Evolutionary conservation across 92 coral and sea anemone species (phyloP).

Genomic region (Zoanthus sociatus): DNA sequence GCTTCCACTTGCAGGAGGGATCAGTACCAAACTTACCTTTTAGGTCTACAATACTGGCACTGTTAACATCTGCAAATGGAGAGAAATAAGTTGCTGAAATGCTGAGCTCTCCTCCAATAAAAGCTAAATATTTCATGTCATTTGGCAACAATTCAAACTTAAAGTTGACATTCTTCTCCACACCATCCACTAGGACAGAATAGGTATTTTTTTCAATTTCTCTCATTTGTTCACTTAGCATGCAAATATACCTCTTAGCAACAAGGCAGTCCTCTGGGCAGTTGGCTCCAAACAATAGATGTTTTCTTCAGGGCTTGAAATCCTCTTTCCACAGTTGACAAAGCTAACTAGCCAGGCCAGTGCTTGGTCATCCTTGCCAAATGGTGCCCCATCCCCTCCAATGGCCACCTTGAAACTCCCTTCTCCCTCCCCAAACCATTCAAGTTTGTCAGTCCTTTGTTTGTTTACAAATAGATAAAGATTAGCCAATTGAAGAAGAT

Average conservation of each 20-base stretch:
- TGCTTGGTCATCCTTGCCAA: slow-evolving; percentile 46
- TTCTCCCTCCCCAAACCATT: slow-evolving; percentile 39
- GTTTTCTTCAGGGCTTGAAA: slow-evolving; percentile 9
- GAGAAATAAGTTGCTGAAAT: slow-evolving; percentile 48
- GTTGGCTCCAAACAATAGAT: slow-evolving; percentile 25
- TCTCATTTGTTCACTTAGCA: not conserved
- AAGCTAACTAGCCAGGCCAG: slow-evolving; percentile 48
- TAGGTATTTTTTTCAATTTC: not conserved
- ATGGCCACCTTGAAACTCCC: slow-evolving; percentile 42
- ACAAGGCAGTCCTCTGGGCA: slow-evolving; percentile 14
- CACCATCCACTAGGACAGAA: slow-evolving; percentile 24
- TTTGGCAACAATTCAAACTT: slow-evolving; percentile 39
- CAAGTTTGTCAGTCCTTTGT: slow-evolving; percentile 39
- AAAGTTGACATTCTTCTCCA: slow-evolving; percentile 9
- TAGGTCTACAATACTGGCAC: slow-evolving; percentile 20
- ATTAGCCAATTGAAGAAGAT: not conserved
- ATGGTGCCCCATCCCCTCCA: slow-evolving; percentile 23
- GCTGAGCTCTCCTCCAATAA: slow-evolving; percentile 42
- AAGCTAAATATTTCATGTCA: too few species aligned
- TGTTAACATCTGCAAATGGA: slow-evolving; percentile 51
- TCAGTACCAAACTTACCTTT: slow-evolving; percentile 31
- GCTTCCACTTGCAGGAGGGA: not conserved
- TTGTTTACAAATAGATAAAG: slow-evolving; percentile 47
- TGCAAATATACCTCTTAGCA: not conserved
- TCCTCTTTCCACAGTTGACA: slow-evolving; percentile 37